Conservation (phyloP, 2,888 invertebrate species). For the Tenthredo scrophulariae region DNA sequence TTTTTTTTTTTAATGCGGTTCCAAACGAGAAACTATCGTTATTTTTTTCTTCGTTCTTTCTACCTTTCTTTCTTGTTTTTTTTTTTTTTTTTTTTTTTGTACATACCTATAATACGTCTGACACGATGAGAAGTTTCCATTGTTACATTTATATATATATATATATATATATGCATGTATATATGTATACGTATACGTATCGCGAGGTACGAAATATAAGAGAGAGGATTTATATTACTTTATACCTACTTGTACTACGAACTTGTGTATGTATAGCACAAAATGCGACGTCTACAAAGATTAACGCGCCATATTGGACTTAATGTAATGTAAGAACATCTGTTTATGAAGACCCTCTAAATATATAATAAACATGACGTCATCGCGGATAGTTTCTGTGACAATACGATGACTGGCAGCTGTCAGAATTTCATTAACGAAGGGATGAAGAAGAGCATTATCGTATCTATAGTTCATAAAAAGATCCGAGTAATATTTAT, state of each 20-base stretch:
- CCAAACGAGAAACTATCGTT: neutral
- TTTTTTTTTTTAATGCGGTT: neutral
- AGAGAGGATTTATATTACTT: constrained; percentile 41
- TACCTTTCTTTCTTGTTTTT: neutral
- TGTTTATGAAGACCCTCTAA: constrained; percentile 49
- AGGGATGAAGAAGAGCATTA: neutral
- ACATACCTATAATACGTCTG: neutral
- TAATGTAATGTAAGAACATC: constrained; percentile 48
- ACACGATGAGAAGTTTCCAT: neutral
- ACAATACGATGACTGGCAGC: constrained; percentile 40
- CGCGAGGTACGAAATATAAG: neutral
- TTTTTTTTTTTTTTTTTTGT: neutral
- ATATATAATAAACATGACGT: constrained; percentile 50
- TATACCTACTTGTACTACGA: neutral
- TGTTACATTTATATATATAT: neutral
- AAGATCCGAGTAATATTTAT: neutral
- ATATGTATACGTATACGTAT: constrained; percentile 13
- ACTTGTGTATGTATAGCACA: neutral
- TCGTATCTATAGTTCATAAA: neutral
- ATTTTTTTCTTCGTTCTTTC: neutral
- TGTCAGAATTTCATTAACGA: constrained; percentile 39
- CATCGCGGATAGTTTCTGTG: constrained; percentile 18
- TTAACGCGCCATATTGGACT: constrained; percentile 48
- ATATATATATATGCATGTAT: neutral
- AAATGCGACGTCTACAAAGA: constrained; percentile 34